A percentile compares a stretch with the other conserved stretches of the same genome.
phyloP scores from a whole-genome alignment of 2,797 vertebrate species.

The Prunella strophiata region DNA sequence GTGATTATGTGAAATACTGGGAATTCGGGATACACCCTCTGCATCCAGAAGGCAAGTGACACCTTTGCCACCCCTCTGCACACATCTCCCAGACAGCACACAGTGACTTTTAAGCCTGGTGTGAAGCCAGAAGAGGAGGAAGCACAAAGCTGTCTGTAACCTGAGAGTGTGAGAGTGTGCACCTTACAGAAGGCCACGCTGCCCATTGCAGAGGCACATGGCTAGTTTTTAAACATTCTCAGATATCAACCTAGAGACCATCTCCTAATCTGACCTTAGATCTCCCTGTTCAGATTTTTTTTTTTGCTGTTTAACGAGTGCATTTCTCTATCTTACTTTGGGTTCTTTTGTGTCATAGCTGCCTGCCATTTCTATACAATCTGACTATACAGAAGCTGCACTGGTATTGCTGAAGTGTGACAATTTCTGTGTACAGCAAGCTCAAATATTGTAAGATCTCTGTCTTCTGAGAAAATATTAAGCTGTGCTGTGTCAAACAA shows the following conservation, averaged over 20 bases:
- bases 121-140: not conserved
- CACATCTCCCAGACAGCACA: fast-evolving
- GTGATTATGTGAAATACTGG: not conserved
- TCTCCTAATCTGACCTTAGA: constrained; percentile 41
- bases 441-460: constrained; percentile 25
- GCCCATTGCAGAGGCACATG: not conserved
- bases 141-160: not conserved
- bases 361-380: not conserved
- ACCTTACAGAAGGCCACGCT: not conserved
- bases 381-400: not conserved
- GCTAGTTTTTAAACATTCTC: constrained; percentile 50
- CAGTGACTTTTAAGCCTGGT: not conserved
- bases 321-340: not conserved
- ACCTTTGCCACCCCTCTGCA: not conserved
- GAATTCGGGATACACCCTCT: not conserved
- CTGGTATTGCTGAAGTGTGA: not conserved
- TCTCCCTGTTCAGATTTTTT: not conserved
- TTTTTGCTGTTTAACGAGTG: not conserved
- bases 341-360: not conserved
- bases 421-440: constrained; percentile 11
- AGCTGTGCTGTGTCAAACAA: constrained; percentile 49
- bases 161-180: not conserved
- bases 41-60: not conserved
- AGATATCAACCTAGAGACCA: constrained; percentile 8
- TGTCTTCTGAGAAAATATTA: constrained; percentile 53